Evolutionary conservation across 2,113 vertebrate genomes (phyloP).

Genomic region (Fregetta grallaria): DNA sequence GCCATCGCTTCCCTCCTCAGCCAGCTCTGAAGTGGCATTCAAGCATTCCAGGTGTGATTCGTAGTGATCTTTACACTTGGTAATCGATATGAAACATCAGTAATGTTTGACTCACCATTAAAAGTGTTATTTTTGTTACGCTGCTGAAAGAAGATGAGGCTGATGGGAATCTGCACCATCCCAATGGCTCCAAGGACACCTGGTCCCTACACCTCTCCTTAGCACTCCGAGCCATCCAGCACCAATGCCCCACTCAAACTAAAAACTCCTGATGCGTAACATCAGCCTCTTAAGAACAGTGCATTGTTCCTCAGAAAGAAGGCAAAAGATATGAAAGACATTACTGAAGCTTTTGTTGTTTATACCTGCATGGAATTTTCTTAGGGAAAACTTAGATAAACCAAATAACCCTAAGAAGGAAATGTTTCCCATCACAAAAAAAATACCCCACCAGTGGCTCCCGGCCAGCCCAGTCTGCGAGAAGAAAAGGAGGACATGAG

Average conservation of each 20-base stretch:
- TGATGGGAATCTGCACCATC: background rate
- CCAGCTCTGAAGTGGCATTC: background rate
- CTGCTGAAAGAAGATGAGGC: background rate
- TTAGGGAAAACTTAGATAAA: background rate
- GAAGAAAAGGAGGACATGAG: background rate
- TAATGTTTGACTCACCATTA: background rate
- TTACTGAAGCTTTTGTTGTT: background rate
- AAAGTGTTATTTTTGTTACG: background rate
- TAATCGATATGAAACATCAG: background rate
- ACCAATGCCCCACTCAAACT: background rate
- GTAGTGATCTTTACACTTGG: background rate
- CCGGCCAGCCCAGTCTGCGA: background rate
- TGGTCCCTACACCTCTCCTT: background rate
- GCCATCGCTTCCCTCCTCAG: background rate
- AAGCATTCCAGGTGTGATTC: background rate
- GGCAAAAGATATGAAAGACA: background rate
- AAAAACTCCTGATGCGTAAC: background rate
- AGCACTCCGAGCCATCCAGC: background rate
- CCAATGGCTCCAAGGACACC: background rate
- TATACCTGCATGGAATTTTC: background rate
- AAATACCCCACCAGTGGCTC: background rate
- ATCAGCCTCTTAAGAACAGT: background rate
- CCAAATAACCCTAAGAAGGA: background rate
- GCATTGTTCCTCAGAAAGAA: background rate
- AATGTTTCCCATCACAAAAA: background rate